A percentile compares a stretch with the other conserved stretches of the same genome.
Conservation (phyloP, 2,797 vertebrate species). For the Sylvilagus floridanus region DNA sequence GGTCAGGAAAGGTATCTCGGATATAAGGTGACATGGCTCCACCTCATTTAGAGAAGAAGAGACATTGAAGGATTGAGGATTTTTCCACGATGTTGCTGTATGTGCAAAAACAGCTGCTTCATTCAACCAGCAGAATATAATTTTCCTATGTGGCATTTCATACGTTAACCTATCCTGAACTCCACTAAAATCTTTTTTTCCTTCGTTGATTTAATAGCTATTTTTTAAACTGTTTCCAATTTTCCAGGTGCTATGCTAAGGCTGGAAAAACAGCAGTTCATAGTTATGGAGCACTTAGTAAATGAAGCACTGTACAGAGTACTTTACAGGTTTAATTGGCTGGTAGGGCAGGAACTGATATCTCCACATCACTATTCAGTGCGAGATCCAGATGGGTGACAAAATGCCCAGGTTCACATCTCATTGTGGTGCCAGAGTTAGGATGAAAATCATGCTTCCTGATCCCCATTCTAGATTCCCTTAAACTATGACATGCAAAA, state of each 20-base stretch:
- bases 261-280: neutral
- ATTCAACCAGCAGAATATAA: neutral
- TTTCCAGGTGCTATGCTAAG: neutral
- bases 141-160: neutral
- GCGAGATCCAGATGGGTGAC: neutral
- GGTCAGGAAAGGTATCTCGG: neutral
- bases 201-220: neutral
- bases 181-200: neutral
- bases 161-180: neutral
- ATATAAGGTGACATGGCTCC: neutral
- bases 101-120: neutral
- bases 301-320: neutral
- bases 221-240: neutral
- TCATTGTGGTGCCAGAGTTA: neutral
- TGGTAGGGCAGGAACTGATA: neutral
- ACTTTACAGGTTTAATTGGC: neutral
- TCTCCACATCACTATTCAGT: neutral
- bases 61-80: neutral
- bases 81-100: neutral
- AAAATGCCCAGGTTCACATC: neutral
- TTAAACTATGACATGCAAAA: neutral
- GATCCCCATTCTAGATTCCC: neutral
- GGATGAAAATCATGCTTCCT: conserved; percentile 19
- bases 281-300: neutral
- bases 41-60: neutral